Base-by-base conservation (phyloP, 2,888 invertebrate species). In the Cheilosia grossa region DNA sequence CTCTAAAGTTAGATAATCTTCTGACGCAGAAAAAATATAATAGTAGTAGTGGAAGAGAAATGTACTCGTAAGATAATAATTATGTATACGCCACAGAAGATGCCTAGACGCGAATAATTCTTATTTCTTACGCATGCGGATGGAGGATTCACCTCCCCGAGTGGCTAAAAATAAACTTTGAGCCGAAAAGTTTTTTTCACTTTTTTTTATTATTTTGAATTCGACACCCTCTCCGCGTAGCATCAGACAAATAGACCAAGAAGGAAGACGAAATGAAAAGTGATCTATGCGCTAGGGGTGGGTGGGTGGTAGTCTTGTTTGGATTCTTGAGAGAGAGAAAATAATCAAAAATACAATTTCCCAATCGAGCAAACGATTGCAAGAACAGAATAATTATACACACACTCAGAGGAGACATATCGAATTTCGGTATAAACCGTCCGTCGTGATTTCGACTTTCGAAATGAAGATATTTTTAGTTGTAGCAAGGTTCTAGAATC, bases 191-290 rank as follows among this genome's bases (percentile, higher is more conserved):
- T 44, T 10, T 58, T 58, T 66, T 30, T 56, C 27, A 19, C 59
- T 44, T 6, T 61, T 58, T 47, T 37, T 40, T 58, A 24, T 53
- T 37, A 13, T 37, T 37, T 37, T 37, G 40, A 63, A 80, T 64
- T 64, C 74, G 64, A 58, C 69, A 75, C 80, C 69, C 66, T 66
- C 83, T 49, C 63, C 19, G n/a, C 17, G 54, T 40, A 13, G 30
- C 13, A 53, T 17, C 27, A 63, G 64, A 19, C 77, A 37, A 37
- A 72, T 72, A 24, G 24, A 19, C 69, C 51, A 56, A 67, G 72
- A 74, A 44, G 56, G 66, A 56, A 80, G 59, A 74, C 75, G 80
- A 81, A 85, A 85, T 81, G 72, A 81, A 85, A 81, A 85, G 85
- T 85, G 81, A 81, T 81, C 82, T 66, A 42, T 13, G 33, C 33